Base-by-base conservation (phyloP, 2,888 invertebrate species). In the Dicyrtomina minuta region DNA sequence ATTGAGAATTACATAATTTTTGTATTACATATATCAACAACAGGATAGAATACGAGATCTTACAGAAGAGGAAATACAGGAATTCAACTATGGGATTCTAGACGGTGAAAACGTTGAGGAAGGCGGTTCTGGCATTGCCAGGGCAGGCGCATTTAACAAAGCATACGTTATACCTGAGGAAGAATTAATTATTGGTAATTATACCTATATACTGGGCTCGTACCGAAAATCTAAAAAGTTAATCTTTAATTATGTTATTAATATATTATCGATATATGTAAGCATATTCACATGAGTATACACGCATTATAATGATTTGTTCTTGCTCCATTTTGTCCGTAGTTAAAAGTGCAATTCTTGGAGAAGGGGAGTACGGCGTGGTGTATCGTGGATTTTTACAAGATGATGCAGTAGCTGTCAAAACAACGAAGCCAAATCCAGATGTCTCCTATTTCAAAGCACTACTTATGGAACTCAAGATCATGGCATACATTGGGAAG, bases 381-480 rank as follows among this genome's bases (percentile, higher is more conserved):
- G 55, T 55, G 12, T 26, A 15, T 26, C 55, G 55, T 1, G 55
- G 55, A 12, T 55, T 55, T 55, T n/a, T 55, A 12, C 22, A 26
- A 12, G 55, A 27, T 8, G 55, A 22, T 8, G 55, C 26, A 2
- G 55, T 55, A 12, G 27, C 55, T 8, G 55, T 55, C 2, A 55
- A 55, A 26, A 55, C 55, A 12, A 55, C 55, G 15, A 55, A 55
- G 13, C 12, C 55, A 1, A 55, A 12, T 55, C 13, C n/a, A 10
- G 55, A 55, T 12, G 27, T 55, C 26, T 26, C 24, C 2, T 24
- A 26, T 55, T 55, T 55, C 27, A 24, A 26, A 27, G 55, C 24
- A 8, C 27, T 55, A 6, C n/a, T 55, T 8, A 55, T 26, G 55
- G 55, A 55, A n/a, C 26, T 55, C 55, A 55, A 55, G 27, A 55